phyloP scores from a whole-genome alignment of 2,797 vertebrate genomes.

The Cheirogaleus major region DNA sequence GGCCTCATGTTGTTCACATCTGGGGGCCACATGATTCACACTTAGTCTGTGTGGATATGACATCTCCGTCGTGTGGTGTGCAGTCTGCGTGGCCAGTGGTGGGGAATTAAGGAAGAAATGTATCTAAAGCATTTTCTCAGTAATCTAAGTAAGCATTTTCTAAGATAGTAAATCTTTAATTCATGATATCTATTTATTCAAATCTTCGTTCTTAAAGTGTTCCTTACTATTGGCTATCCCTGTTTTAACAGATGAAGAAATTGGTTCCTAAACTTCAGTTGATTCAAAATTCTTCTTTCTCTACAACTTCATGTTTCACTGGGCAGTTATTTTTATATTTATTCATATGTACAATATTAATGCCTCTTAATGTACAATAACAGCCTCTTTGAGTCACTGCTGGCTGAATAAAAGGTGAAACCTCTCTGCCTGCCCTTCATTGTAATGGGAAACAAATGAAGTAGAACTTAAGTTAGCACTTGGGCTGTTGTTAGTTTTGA shows the following conservation, averaged over 20 bases:
- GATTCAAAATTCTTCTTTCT: neutral
- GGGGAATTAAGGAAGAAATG: too few species aligned
- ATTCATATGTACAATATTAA: accelerated
- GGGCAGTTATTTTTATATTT: neutral
- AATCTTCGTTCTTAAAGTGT: neutral
- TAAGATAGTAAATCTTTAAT: neutral
- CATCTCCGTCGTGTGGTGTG: accelerated
- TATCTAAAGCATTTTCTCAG: neutral
- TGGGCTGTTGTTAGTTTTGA: neutral
- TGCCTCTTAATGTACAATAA: too few species aligned
- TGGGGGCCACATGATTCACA: accelerated
- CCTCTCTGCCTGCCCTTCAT: neutral
- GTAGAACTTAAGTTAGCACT: neutral
- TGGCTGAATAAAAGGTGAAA: neutral
- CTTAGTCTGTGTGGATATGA: neutral
- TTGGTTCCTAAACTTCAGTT: neutral
- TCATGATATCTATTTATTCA: accelerated
- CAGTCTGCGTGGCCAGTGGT: accelerated
- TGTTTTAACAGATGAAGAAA: neutral
- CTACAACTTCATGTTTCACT: neutral
- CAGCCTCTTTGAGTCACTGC: neutral
- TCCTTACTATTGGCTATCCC: neutral
- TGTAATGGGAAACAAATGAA: neutral
- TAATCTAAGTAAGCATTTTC: neutral
- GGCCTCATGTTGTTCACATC: neutral